Percentiles rank a stretch among this genome's conserved stretches.
phyloP scores from a whole-genome alignment of 2,797 vertebrate genomes.

The Cheirogaleus major region DNA sequence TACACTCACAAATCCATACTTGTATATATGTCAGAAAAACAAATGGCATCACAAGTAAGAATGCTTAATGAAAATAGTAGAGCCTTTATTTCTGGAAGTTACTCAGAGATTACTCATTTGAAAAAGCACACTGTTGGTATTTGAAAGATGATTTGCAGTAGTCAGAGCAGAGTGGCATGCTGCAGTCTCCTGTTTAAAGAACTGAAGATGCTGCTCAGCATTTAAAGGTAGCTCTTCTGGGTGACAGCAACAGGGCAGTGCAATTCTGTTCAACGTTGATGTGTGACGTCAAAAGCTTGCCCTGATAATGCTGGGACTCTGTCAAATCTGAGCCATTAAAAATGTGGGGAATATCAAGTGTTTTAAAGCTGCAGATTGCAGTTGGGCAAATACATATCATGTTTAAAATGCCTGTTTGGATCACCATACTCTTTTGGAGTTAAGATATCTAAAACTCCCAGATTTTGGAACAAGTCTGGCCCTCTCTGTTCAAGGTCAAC shows the following conservation, averaged over 20 bases:
- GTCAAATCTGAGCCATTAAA: neutral
- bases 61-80: neutral
- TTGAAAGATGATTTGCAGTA: neutral
- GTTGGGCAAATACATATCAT: neutral
- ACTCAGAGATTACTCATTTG: neutral
- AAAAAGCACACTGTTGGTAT: accelerated
- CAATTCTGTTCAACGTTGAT: neutral
- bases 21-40: neutral
- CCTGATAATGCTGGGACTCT: accelerated
- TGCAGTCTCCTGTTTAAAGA: neutral
- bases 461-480: neutral
- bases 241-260: neutral
- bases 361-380: neutral
- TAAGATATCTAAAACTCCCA: neutral
- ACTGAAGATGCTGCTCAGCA: neutral
- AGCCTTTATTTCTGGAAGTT: neutral
- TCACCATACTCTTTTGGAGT: neutral
- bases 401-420: neutral
- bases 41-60: neutral
- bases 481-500: neutral
- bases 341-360: neutral
- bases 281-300: neutral
- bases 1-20: neutral
- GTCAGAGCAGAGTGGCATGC: neutral
- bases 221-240: neutral